Evolutionary conservation across 2,113 vertebrate genomes (phyloP).

Genomic region (Scartelaos histophorus): DNA sequence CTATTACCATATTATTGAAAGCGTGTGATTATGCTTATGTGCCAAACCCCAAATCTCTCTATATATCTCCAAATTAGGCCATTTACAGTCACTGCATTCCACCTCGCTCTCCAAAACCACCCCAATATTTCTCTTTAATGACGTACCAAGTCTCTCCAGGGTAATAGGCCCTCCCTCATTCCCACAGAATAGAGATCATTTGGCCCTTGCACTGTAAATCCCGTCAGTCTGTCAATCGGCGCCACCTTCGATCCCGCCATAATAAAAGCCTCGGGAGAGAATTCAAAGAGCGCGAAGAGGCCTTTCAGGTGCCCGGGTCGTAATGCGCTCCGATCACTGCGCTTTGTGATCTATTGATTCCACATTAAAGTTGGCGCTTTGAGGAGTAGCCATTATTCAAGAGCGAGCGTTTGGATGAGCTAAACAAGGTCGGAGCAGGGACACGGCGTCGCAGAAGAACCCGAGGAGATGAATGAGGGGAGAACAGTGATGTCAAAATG

Average conservation of each 20-base stretch:
- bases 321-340: constrained; percentile 4
- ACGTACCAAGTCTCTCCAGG: not conserved
- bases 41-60: not conserved
- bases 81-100: not conserved
- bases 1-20: not conserved
- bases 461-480: not conserved
- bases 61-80: not conserved
- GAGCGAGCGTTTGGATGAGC: not conserved
- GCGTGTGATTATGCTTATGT: not conserved
- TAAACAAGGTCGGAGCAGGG: constrained; percentile 6
- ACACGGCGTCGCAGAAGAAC: not conserved
- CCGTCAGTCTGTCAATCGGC: not conserved
- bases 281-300: not conserved
- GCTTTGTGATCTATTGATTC: constrained; percentile 13
- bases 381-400: constrained; percentile 20
- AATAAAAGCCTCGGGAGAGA: not conserved
- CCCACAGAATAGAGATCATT: not conserved
- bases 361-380: not conserved
- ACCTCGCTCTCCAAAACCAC: not conserved
- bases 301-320: not conserved
- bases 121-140: not conserved
- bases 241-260: not conserved
- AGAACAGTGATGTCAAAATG: not conserved
- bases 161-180: not conserved
- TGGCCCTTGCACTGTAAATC: not conserved